Percentiles rank a stretch among this genome's conserved stretches.
Conservation (phyloP, 2,888 invertebrate species). For the Hetaerina titia region DNA sequence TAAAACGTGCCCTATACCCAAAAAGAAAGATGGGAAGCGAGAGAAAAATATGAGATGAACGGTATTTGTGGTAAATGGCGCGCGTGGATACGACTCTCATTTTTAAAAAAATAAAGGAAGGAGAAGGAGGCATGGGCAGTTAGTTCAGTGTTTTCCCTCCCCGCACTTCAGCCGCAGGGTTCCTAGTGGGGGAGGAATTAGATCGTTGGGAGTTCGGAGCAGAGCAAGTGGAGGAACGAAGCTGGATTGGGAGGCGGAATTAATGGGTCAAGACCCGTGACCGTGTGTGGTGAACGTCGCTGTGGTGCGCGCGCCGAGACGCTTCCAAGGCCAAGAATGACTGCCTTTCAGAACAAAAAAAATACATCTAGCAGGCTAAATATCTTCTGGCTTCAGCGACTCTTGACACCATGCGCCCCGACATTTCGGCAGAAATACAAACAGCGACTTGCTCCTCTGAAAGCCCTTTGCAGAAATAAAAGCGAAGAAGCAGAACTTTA, state of each 20-base stretch:
- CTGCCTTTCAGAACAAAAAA: neutral
- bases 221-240: neutral
- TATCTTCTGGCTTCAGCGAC: neutral
- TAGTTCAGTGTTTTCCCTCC: neutral
- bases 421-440: neutral
- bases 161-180: neutral
- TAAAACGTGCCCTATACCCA: no score
- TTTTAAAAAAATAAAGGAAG: neutral
- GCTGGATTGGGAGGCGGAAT: neutral
- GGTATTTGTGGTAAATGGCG: neutral
- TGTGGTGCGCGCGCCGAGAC: neutral
- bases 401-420: neutral
- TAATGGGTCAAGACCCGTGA: neutral
- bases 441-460: neutral
- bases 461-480: neutral
- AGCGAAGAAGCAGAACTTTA: neutral
- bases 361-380: neutral
- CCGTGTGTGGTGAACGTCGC: neutral
- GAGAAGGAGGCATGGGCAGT: neutral
- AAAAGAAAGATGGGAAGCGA: neutral
- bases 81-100: neutral
- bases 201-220: neutral
- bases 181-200: neutral
- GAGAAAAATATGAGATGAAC: neutral
- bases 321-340: neutral